These are phyloP conservation scores for Vireo griseus DNA, from an alignment of 2,797 vertebrate species.

Conservation along the genomic window DNA sequence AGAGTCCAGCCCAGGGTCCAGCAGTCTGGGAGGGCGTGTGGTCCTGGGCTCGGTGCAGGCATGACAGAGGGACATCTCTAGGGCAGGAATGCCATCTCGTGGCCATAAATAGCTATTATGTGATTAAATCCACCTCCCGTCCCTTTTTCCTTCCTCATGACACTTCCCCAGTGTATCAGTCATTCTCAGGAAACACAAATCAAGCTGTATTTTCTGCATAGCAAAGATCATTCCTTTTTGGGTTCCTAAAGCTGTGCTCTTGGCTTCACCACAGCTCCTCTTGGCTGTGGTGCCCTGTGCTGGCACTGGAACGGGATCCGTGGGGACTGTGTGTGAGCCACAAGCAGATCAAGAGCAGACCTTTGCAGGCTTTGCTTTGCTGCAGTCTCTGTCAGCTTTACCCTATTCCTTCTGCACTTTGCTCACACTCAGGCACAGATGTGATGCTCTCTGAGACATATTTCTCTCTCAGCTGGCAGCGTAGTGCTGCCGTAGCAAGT, in stretches of 20 bases:
- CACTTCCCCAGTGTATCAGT: not conserved
- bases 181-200: not conserved
- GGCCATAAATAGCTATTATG: conserved; percentile 19
- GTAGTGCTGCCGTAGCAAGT: not conserved
- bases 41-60: not conserved
- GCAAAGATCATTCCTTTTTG: conserved; percentile 8
- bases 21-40: not conserved
- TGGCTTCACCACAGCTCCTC: not conserved
- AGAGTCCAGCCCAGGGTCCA: not conserved
- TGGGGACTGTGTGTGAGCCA: not conserved
- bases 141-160: not conserved
- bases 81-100: conserved; percentile 71
- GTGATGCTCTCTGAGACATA: conserved; percentile 14
- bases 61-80: conserved; percentile 7
- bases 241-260: conserved; percentile 9
- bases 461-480: not conserved
- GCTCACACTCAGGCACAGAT: not conserved
- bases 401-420: conserved; percentile 35
- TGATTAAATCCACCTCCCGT: not conserved
- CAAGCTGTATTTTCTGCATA: not conserved
- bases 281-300: conserved; percentile 27
- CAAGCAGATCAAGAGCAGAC: conserved; percentile 20
- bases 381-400: conserved; percentile 30
- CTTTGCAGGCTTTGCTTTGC: conserved; percentile 53
- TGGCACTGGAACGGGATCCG: not conserved